Base-by-base conservation (phyloP, 1,140 invertebrate species). In the Drosophila tani region DNA sequence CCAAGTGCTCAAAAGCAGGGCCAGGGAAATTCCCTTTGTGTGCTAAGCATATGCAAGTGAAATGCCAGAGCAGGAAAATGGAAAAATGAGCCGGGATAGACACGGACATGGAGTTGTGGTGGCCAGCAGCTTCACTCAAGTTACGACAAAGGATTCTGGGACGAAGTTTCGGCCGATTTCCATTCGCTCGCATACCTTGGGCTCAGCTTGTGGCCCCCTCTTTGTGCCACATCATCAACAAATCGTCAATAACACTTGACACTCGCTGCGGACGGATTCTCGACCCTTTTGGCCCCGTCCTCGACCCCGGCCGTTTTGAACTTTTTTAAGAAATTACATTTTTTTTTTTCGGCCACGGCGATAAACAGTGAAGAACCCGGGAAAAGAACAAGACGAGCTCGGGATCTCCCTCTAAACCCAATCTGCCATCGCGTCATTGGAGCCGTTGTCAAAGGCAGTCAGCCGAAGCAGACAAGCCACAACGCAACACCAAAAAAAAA, bases 191-290 rank as follows among this genome's bases (percentile, higher is more conserved):
- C 59, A 49, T 64, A 69, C 53, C 51, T 51, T 59, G 40, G 15
- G 29, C 40, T 15, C 32, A 6, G 11, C 19, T 38, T 19, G 45
- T 35, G 15, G 29, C 29, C 46, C 77, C 53, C 68, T 70, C 79
- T 71, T 88, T 88, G 68, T 83, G 80, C 67, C 73, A 84, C 74
- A 84, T 84, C 85, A 88, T 88, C 84, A 88, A 90, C 85, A 90
- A 88, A 90, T 88, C 85, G 85, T 88, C 85, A 85, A 88, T 88
- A 90, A 85, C 85, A 88, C 81, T 88, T 90, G 84, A 90, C 84
- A 88, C 85, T 75, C 73, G 68, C 62, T 80, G 66, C 57, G 67
- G 84, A 63, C 57, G 67, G 84, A 58, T 62, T 14, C 50, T 75
- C 67, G 67, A 71, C 81, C 68, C 55, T 75, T 79, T 70, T 65